phyloP scores from a whole-genome alignment of 2,888 invertebrate species.

The Ormyrus rosae region DNA sequence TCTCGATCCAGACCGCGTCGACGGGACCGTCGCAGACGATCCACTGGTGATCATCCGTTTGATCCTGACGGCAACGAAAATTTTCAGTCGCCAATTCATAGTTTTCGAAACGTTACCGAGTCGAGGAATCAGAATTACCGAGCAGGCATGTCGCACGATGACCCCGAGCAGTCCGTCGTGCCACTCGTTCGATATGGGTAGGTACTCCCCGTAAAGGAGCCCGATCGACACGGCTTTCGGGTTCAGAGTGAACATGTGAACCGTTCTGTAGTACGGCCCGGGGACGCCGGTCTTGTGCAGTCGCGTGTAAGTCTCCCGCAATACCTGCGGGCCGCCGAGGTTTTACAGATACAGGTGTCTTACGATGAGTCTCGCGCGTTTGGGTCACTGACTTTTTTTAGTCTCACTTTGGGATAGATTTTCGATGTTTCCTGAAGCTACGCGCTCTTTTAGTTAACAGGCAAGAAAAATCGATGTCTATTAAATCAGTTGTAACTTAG shows the following conservation, averaged over 20 bases:
- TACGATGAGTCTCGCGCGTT: too few species aligned
- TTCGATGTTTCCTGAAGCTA: too few species aligned
- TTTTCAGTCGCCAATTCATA: too few species aligned
- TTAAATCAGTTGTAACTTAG: too few species aligned
- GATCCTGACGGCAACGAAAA: conserved; percentile 66
- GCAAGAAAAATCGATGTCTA: too few species aligned
- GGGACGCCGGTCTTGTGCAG: conserved; percentile 79
- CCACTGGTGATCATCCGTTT: conserved; percentile 89
- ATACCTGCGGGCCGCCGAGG: conserved; percentile 77
- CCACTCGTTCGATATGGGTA: conserved; percentile 91
- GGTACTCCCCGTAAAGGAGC: conserved; percentile 92
- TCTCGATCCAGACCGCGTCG: conserved; percentile 96
- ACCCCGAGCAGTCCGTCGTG: conserved; percentile 90
- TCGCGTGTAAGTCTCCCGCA: conserved; percentile 83
- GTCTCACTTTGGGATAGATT: too few species aligned
- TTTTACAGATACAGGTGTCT: background rate
- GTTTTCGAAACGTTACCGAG: too few species aligned
- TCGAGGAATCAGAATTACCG: conserved; percentile 66
- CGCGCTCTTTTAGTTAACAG: too few species aligned
- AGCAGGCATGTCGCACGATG: conserved; percentile 80
- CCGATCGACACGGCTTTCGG: conserved; percentile 93
- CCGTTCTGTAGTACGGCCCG: conserved; percentile 83
- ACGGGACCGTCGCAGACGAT: conserved; percentile 94
- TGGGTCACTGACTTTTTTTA: too few species aligned
- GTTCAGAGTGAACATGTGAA: conserved; percentile 88